Conservation (phyloP, 2,888 invertebrate species). For the Seladonia tumulorum region DNA sequence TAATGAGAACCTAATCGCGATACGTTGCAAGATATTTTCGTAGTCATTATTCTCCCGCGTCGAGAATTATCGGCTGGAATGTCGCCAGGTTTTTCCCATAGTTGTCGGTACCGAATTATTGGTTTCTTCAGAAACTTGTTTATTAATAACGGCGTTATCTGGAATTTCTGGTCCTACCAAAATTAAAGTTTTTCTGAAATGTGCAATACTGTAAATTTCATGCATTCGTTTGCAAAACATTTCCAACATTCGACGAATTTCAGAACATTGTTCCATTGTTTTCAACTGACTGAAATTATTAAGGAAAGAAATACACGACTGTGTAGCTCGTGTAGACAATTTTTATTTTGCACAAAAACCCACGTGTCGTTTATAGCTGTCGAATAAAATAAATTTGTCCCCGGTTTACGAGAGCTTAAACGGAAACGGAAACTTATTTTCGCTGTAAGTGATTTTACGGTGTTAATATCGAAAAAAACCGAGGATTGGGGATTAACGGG, state of each 20-base stretch:
- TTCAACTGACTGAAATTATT: neutral
- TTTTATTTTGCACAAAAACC: neutral
- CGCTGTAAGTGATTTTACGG: neutral
- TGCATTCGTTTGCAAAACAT: neutral
- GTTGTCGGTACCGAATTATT: neutral
- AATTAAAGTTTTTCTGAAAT: too few relatives aligned
- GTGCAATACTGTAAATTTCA: too few relatives aligned
- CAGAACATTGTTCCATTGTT: neutral
- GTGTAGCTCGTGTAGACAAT: neutral
- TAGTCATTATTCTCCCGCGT: neutral
- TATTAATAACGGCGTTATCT: neutral
- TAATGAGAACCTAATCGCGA: conserved; percentile 38
- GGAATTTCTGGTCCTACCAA: neutral
- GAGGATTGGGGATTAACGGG: neutral
- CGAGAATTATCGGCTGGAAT: conserved; percentile 1
- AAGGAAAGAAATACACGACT: neutral
- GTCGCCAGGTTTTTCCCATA: neutral
- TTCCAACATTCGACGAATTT: neutral
- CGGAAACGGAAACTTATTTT: neutral
- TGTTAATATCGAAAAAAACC: neutral
- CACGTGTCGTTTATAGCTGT: neutral
- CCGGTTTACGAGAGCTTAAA: neutral
- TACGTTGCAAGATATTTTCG: conserved; percentile 27
- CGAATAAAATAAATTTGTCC: neutral
- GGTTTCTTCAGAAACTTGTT: neutral